A percentile compares a stretch with the other conserved stretches of the same genome.
phyloP scores from a whole-genome alignment of 2,888 invertebrate species.

The Operophtera brumata region DNA sequence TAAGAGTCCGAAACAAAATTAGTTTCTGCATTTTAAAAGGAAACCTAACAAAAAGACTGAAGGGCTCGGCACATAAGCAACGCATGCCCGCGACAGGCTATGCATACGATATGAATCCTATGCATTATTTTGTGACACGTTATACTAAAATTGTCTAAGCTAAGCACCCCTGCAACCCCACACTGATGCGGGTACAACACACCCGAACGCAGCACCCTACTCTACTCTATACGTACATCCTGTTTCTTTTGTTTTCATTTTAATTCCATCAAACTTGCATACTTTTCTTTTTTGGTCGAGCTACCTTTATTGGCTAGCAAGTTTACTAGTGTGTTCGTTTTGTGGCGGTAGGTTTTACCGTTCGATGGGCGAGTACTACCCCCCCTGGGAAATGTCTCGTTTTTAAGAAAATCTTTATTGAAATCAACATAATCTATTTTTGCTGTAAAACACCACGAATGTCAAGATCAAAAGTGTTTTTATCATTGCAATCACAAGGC shows the following conservation, averaged over 20 bases:
- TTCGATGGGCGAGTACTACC: conserved; percentile 11
- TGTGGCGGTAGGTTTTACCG: conserved; percentile 26
- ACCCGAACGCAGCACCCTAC: conserved; percentile 53
- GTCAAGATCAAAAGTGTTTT: too few species aligned
- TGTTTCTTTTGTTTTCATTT: conserved; percentile 44
- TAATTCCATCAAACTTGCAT: conserved; percentile 35
- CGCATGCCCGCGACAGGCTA: conserved; percentile 47
- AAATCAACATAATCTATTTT: too few species aligned
- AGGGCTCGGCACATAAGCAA: conserved; percentile 46
- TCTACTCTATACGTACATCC: conserved; percentile 50
- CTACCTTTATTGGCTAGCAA: conserved; percentile 30
- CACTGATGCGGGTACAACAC: conserved; percentile 40
- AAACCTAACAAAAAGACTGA: conserved; percentile 42
- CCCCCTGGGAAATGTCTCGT: too few species aligned
- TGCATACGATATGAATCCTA: conserved; percentile 57
- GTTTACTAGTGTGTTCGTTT: conserved; percentile 30
- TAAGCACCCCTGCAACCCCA: conserved; percentile 62
- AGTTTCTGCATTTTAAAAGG: conserved; percentile 38
- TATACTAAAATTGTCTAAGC: conserved; percentile 78
- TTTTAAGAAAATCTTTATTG: too few species aligned
- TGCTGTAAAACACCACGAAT: too few species aligned
- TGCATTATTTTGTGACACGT: conserved; percentile 70
- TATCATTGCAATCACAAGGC: too few species aligned
- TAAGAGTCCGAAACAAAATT: conserved; percentile 29
- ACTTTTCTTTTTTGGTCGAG: conserved; percentile 32